Percentiles rank a stretch among this genome's conserved stretches.
Evolutionary conservation across 2,888 invertebrate species (phyloP).

Genomic region (Lucinisca nassula): DNA sequence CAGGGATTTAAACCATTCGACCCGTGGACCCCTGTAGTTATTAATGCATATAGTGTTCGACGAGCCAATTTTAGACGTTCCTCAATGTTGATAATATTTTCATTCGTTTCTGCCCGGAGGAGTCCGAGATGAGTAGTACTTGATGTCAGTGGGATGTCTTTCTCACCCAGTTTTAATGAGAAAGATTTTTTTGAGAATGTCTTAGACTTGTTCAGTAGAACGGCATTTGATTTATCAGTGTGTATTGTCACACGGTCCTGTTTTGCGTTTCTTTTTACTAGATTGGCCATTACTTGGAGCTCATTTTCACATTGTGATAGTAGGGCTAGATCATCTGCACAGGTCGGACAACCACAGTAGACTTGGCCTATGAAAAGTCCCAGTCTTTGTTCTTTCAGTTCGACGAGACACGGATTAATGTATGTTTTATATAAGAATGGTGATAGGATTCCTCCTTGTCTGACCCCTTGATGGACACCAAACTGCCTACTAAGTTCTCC

Average conservation of each 20-base stretch:
- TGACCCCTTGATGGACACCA: not conserved
- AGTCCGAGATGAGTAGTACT: constrained; percentile 1
- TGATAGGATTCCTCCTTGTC: not conserved
- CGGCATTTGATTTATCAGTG: not conserved
- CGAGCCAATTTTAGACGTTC: not conserved
- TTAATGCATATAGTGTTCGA: not conserved
- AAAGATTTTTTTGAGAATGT: not conserved
- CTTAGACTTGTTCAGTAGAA: not conserved
- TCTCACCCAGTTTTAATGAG: not conserved
- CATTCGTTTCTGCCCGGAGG: not conserved
- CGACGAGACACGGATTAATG: not conserved
- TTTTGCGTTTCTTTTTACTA: not conserved
- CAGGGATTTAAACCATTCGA: too few species aligned
- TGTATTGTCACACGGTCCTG: not conserved
- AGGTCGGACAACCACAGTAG: not conserved
- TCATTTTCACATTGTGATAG: not conserved
- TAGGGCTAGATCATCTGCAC: too few species aligned
- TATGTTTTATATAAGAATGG: too few species aligned
- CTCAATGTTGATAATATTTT: too few species aligned
- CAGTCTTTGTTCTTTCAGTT: not conserved
- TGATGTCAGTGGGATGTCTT: not conserved
- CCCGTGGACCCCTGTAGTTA: not conserved
- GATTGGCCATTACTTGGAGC: not conserved
- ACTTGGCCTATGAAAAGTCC: not conserved
- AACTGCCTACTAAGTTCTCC: not conserved